Conservation (phyloP, 2,888 invertebrate species). For the Linnaemya vulpina region DNA sequence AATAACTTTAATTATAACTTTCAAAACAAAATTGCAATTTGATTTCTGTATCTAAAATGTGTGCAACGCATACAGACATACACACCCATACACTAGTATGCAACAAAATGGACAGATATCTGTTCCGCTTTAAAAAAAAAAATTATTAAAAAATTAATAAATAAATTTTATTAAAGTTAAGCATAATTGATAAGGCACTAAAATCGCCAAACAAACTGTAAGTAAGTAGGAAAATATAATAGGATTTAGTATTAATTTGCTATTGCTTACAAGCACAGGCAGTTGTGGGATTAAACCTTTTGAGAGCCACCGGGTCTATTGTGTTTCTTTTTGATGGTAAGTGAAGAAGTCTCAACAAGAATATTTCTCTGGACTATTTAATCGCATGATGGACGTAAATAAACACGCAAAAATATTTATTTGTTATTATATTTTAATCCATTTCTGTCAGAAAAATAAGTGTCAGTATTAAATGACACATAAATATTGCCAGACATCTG, state of each 20-base stretch:
- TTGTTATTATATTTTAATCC: too few relatives aligned
- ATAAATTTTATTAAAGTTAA: conserved; percentile 40
- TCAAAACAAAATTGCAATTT: conserved; percentile 50
- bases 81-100: not conserved
- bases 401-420: too few relatives aligned
- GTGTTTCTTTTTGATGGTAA: not conserved
- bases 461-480: too few relatives aligned
- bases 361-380: too few relatives aligned
- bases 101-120: conserved; percentile 28
- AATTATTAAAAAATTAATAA: not conserved
- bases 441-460: too few relatives aligned
- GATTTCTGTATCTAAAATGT: conserved; percentile 30
- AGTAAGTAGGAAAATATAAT: conserved; percentile 10
- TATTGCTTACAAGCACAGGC: not conserved
- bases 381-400: too few relatives aligned
- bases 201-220: conserved; percentile 36
- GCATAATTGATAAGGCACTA: conserved; percentile 40
- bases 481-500: too few relatives aligned
- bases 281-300: not conserved
- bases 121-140: conserved; percentile 53
- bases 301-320: not conserved
- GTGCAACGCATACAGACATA: conserved; percentile 4
- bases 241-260: conserved; percentile 19
- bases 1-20: conserved; percentile 62
- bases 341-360: too few relatives aligned